Conservation (phyloP, 2,797 vertebrate genomes). For the Passerculus sandwichensis region DNA sequence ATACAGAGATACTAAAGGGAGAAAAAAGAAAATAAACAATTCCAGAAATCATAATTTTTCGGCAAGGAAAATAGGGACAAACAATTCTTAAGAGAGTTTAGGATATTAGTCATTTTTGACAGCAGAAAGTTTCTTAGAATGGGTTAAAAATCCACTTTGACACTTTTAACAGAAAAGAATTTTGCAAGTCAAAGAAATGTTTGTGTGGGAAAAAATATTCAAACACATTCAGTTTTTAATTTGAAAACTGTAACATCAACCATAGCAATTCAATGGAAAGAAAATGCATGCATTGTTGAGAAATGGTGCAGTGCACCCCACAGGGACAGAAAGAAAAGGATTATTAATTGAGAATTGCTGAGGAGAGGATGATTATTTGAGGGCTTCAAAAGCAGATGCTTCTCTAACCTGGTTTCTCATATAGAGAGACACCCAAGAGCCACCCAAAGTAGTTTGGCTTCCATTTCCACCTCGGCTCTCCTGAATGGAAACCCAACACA, state of each 20-base stretch:
- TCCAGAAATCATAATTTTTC: background rate
- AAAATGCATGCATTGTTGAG: constrained; percentile 53
- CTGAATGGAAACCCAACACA: background rate
- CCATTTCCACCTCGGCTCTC: background rate
- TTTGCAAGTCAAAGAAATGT: constrained; percentile 55
- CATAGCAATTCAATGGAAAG: constrained; percentile 38
- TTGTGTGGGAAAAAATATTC: background rate
- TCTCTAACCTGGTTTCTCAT: background rate
- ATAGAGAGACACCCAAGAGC: background rate
- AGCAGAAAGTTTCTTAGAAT: background rate
- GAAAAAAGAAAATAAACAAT: background rate
- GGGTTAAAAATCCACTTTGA: constrained; percentile 51
- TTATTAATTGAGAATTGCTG: background rate
- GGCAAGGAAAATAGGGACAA: background rate
- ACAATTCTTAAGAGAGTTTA: background rate
- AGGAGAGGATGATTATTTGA: background rate
- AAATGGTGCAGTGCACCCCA: constrained; percentile 32
- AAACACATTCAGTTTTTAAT: constrained; percentile 38
- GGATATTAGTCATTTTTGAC: background rate
- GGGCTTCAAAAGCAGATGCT: background rate
- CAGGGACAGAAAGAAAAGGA: constrained; percentile 29
- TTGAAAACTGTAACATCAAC: constrained; percentile 34
- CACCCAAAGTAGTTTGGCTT: background rate
- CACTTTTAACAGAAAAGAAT: constrained; percentile 13
- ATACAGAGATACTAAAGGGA: background rate